These are phyloP conservation scores for Drosophila grimshawi DNA, from an alignment of 1,140 invertebrate species.

Conservation along the genomic window DNA sequence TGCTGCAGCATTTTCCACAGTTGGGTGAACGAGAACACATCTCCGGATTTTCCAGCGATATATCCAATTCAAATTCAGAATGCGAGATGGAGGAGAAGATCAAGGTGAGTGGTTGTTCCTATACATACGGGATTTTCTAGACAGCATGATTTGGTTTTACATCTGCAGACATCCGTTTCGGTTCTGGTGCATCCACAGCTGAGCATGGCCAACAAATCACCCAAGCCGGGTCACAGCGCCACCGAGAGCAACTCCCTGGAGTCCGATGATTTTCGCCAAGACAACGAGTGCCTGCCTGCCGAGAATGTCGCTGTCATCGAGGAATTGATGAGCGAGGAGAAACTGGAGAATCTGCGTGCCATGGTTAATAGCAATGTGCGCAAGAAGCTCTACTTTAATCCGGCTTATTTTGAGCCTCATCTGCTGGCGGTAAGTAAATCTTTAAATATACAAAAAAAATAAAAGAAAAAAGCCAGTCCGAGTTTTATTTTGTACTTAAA, in stretches of 20 bases:
- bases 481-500: no score
- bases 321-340: constrained; percentile 89
- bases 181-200: constrained; percentile 88
- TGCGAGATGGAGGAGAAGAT: constrained; percentile 82
- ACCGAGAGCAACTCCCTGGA: constrained; percentile 45
- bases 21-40: constrained; percentile 85
- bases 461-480: no score
- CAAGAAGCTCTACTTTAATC: constrained; percentile 94
- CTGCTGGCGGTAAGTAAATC: constrained; percentile 88
- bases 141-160: constrained; percentile 6
- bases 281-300: constrained; percentile 89
- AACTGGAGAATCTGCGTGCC: constrained; percentile 87
- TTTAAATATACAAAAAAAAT: no score
- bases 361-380: constrained; percentile 88
- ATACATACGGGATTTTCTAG: no score
- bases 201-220: constrained; percentile 50
- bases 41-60: constrained; percentile 84
- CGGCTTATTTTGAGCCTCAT: constrained; percentile 94
- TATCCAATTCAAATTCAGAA: constrained; percentile 84
- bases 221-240: constrained; percentile 34
- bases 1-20: constrained; percentile 88
- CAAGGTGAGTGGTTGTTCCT: constrained; percentile 37
- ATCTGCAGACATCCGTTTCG: constrained; percentile 86
- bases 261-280: constrained; percentile 69
- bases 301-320: constrained; percentile 94